A percentile compares a stretch with the other conserved stretches of the same genome.
Evolutionary conservation across 2,888 invertebrate genomes (phyloP).

Genomic region (Gari tellinella): DNA sequence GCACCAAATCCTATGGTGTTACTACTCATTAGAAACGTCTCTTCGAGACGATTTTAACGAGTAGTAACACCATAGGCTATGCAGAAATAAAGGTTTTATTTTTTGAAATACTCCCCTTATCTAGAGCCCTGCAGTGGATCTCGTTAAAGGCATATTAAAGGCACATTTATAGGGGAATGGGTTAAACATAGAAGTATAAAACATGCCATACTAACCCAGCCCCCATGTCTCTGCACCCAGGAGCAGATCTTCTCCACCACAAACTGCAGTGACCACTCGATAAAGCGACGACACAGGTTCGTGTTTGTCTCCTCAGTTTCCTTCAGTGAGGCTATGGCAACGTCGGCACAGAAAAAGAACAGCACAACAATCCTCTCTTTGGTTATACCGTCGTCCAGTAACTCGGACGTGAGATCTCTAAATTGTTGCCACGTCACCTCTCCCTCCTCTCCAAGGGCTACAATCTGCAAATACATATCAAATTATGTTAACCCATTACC

Average conservation of each 20-base stretch:
- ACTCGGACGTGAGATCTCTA: slow-evolving; percentile 68
- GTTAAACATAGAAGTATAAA: background rate
- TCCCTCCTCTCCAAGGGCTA: background rate
- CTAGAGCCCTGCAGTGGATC: too few species aligned
- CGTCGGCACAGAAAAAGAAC: slow-evolving; percentile 83
- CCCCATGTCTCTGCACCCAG: slow-evolving; percentile 80
- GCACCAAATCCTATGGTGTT: too few species aligned
- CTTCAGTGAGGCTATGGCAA: slow-evolving; percentile 75
- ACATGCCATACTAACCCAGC: slow-evolving; percentile 77
- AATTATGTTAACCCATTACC: too few species aligned
- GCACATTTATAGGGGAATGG: too few species aligned
- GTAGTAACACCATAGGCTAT: too few species aligned
- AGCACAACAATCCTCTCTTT: slow-evolving; percentile 79
- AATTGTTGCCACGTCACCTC: slow-evolving; percentile 71
- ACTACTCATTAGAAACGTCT: too few species aligned
- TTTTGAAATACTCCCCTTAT: too few species aligned
- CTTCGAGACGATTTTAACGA: too few species aligned
- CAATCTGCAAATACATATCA: too few species aligned
- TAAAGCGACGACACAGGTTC: slow-evolving; percentile 63
- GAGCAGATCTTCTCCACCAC: slow-evolving; percentile 74
- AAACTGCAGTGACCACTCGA: slow-evolving; percentile 80
- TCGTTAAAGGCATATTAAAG: too few species aligned
- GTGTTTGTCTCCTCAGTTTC: slow-evolving; percentile 49
- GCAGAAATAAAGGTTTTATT: too few species aligned
- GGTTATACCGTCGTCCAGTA: slow-evolving; percentile 75